Evolutionary conservation across 2,797 vertebrate genomes (phyloP).

Genomic region (Xiphophorus birchmanni): DNA sequence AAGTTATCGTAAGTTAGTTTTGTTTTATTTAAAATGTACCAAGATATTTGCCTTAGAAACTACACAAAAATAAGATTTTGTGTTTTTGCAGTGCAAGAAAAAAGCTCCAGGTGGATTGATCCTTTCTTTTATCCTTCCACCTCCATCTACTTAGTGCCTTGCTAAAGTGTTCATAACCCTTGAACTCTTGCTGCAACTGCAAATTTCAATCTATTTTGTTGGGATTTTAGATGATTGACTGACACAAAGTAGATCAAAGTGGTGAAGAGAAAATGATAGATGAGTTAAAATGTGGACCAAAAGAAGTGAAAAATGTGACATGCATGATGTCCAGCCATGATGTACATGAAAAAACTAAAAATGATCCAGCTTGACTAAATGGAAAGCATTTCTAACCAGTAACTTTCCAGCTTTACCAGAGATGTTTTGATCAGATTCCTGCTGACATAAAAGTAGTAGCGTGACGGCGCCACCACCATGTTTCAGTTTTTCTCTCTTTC

Average conservation of each 20-base stretch:
- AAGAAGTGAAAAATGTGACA: not conserved
- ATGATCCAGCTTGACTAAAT: not conserved
- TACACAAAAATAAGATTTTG: too few relatives aligned
- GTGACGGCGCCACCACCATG: too few relatives aligned
- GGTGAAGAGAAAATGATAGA: not conserved
- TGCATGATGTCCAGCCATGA: not conserved
- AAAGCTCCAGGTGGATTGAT: not conserved
- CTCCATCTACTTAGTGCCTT: not conserved
- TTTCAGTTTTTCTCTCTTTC: too few relatives aligned
- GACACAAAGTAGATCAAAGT: not conserved
- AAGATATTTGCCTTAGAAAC: too few relatives aligned
- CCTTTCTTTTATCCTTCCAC: not conserved
- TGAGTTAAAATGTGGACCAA: not conserved
- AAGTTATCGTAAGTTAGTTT: too few relatives aligned
- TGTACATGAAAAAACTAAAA: not conserved
- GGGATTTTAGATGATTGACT: not conserved
- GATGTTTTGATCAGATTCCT: too few relatives aligned
- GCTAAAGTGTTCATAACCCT: not conserved
- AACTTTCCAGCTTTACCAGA: not conserved
- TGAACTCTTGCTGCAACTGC: not conserved
- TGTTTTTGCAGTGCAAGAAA: not conserved
- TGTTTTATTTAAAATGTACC: too few relatives aligned
- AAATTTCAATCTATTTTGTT: not conserved
- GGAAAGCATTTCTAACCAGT: not conserved
- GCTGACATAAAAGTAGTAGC: too few relatives aligned